Percentiles rank a stretch among this genome's conserved stretches.
These are phyloP conservation scores for Tragelaphus strepsiceros DNA, from an alignment of 2,113 vertebrate genomes.

Conservation along the genomic window DNA sequence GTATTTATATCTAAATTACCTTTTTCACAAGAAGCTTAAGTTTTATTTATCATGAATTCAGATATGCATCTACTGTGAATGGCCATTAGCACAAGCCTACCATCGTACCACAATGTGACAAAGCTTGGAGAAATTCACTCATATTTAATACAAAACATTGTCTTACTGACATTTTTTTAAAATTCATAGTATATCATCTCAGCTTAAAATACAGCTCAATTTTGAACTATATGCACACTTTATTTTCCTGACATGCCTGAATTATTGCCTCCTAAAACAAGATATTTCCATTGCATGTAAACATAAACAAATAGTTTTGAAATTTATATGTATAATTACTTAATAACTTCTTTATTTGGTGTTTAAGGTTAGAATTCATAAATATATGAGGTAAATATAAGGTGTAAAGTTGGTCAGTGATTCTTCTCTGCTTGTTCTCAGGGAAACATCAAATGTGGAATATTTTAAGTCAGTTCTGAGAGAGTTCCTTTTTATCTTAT, in stretches of 20 bases:
- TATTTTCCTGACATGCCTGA: not conserved
- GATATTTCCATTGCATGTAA: not conserved
- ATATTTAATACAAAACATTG: not conserved
- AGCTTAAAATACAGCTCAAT: not conserved
- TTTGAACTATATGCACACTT: not conserved
- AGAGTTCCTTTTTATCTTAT: not conserved
- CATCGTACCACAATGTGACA: slow-evolving; percentile 24
- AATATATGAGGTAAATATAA: not conserved
- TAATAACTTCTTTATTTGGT: not conserved
- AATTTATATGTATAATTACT: not conserved
- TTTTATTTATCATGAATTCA: slow-evolving; percentile 64
- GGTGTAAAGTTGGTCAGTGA: not conserved
- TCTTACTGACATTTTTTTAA: not conserved
- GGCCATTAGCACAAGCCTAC: slow-evolving; percentile 31
- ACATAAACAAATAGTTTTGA: not conserved
- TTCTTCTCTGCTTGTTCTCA: not conserved
- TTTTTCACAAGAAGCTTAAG: not conserved
- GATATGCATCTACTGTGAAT: slow-evolving; percentile 53
- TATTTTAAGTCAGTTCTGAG: not conserved
- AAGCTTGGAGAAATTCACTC: not conserved
- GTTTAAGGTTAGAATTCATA: not conserved
- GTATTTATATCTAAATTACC: slow-evolving; percentile 18
- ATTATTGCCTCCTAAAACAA: not conserved
- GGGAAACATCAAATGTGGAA: not conserved
- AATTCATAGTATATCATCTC: not conserved